Base-by-base conservation (phyloP, 1,140 invertebrate genomes). In the Littorina saxatilis region DNA sequence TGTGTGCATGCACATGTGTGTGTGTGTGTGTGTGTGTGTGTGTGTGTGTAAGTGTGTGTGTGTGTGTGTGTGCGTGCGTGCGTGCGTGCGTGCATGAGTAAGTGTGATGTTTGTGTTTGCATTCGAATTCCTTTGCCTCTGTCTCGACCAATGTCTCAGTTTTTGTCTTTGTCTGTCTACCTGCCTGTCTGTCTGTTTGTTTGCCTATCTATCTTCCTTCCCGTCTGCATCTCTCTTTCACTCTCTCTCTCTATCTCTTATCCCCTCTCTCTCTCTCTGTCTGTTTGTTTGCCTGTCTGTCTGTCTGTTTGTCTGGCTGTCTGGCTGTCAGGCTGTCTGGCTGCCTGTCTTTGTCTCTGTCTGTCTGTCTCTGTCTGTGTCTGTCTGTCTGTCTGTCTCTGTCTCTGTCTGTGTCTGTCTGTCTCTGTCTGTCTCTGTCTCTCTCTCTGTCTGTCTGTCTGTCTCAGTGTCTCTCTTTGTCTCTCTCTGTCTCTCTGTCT, bases 361-460 rank as follows among this genome's bases (percentile, higher is more conserved):
- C 27, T 39, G 0, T 23, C 17, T 40, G 32, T 68, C 66, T 68
- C 23, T 35, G 20, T 52, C 29, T 0, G 29, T 4, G 1, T 76
- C 29, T 76, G 5, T 35, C 11, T 35, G 13, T 23, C 50, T 58
- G n/a, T 9, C 32, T 5, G n/a, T 58, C 47, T 23, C 0, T 76
- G 11, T 76, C 7, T 37, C 1, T 76, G 0, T 76, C 32, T 37
- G 0, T 55, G 5, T 55, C 39, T 74, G 1, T 29, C 40, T 74
- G 23, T 75, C n/a, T 73, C 23, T 27, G 1, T 50, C 61, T 32
- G 3, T 0, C 61, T 17, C 5, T 4, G 27, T 32, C 43, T 32
- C 43, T 76, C 43, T 75, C 43, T 76, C 23, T 76, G 43, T 76
- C 73, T 58, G 11, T 52, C n/a, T 52, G 7, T 35, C 63, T 68